phyloP scores from a whole-genome alignment of 2,888 invertebrate genomes.

The Apamea monoglypha region DNA sequence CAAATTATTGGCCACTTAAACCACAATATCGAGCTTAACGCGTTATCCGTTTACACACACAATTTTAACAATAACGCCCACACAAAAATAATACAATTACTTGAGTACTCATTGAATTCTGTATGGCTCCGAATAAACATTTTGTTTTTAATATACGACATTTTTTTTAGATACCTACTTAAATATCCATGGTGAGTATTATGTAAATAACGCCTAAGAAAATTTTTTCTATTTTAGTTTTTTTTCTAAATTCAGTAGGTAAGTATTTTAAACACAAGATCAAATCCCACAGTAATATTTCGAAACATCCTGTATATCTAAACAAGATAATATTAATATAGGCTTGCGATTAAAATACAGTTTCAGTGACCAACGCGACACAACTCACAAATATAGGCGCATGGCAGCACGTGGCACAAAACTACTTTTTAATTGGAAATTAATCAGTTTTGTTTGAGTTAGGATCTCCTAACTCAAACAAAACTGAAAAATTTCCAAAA shows the following conservation, averaged over 20 bases:
- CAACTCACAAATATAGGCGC: constrained; percentile 37
- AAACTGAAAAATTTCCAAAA: no score
- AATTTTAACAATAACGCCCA: constrained; percentile 12
- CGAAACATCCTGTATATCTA: constrained; percentile 37
- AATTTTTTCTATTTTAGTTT: no score
- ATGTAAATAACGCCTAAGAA: background rate
- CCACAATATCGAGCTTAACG: constrained; percentile 35
- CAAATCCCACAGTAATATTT: background rate
- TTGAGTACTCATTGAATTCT: background rate
- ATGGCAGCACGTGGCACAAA: constrained; percentile 36
- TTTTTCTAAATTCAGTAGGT: background rate
- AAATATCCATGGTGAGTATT: background rate
- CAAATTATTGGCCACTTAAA: constrained; percentile 12
- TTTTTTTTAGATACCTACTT: background rate
- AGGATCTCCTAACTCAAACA: no score
- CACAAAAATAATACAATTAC: background rate
- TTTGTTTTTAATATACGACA: background rate
- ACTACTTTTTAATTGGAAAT: constrained; percentile 34
- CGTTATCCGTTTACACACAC: constrained; percentile 40
- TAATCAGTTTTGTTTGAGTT: constrained; percentile 6
- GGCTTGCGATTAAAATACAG: constrained; percentile 56
- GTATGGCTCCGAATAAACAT: no score
- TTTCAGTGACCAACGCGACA: constrained; percentile 65
- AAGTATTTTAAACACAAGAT: background rate
- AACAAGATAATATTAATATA: constrained; percentile 34